Percentiles rank a stretch among this genome's conserved stretches.
Conservation (phyloP, 1,140 invertebrate species). For the Kradibia gibbosae region DNA sequence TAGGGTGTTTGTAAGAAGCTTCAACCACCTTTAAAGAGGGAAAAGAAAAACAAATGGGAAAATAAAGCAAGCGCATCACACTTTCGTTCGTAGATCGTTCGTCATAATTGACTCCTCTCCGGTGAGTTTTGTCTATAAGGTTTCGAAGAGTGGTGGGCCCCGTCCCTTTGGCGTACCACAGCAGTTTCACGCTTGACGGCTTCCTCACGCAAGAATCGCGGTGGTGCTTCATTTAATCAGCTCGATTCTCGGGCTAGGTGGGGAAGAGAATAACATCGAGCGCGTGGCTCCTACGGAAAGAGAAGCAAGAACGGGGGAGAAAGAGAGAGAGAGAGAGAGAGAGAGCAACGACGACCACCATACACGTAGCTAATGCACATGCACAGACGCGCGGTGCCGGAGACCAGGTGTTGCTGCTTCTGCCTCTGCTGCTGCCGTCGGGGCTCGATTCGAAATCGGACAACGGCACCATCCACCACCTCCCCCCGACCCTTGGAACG, state of each 20-base stretch:
- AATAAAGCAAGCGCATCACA: neutral
- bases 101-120: slow-evolving; percentile 37
- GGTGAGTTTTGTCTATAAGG: slow-evolving; percentile 21
- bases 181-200: slow-evolving; percentile 39
- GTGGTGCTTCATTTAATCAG: slow-evolving; percentile 47
- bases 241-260: neutral
- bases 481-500: neutral
- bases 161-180: neutral
- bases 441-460: slow-evolving; percentile 11
- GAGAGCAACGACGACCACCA: slow-evolving; percentile 7
- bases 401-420: slow-evolving; percentile 27
- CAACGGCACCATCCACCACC: slow-evolving; percentile 10
- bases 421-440: neutral
- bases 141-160: neutral
- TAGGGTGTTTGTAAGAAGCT: too few relatives aligned
- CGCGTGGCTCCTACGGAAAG: slow-evolving; percentile 7
- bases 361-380: neutral
- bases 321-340: neutral
- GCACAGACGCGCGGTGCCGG: neutral
- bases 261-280: neutral
- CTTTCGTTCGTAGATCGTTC: slow-evolving; percentile 10
- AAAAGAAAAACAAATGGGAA: neutral
- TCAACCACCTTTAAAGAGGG: too few relatives aligned
- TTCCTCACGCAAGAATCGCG: slow-evolving; percentile 27
- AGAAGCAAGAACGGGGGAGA: neutral